A percentile compares a stretch with the other conserved stretches of the same genome.
phyloP scores from a whole-genome alignment of 2,888 invertebrate genomes.

The Phania funesta region DNA sequence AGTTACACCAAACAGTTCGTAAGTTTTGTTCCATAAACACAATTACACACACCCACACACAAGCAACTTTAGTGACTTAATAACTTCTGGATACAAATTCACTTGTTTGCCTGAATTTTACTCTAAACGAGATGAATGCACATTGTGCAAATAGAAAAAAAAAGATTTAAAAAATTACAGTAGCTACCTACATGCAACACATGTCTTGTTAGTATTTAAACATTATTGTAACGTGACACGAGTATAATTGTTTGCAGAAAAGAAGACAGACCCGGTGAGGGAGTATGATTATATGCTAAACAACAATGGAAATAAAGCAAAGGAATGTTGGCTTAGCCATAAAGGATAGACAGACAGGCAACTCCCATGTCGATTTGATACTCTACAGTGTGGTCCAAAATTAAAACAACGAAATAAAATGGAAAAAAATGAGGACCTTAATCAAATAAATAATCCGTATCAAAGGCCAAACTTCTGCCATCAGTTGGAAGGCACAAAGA shows the following conservation, averaged over 20 bases:
- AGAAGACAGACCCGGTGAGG: neutral
- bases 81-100: neutral
- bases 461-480: no score
- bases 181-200: neutral
- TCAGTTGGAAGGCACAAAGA: no score
- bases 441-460: no score
- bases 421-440: no score
- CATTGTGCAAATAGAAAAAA: neutral
- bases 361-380: no score
- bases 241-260: neutral
- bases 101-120: neutral
- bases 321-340: neutral
- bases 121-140: conserved; percentile 4
- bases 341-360: no score
- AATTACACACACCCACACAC: neutral
- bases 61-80: neutral
- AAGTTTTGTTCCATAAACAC: conserved; percentile 9
- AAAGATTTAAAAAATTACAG: neutral
- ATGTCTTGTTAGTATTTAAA: conserved; percentile 4
- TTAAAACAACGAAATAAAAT: no score
- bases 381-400: no score
- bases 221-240: conserved; percentile 31
- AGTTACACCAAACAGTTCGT: conserved; percentile 22
- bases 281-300: neutral
- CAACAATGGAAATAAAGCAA: neutral